A percentile compares a stretch with the other conserved stretches of the same genome.
Conservation (phyloP, 2,113 vertebrate genomes). For the Casuarius casuarius region DNA sequence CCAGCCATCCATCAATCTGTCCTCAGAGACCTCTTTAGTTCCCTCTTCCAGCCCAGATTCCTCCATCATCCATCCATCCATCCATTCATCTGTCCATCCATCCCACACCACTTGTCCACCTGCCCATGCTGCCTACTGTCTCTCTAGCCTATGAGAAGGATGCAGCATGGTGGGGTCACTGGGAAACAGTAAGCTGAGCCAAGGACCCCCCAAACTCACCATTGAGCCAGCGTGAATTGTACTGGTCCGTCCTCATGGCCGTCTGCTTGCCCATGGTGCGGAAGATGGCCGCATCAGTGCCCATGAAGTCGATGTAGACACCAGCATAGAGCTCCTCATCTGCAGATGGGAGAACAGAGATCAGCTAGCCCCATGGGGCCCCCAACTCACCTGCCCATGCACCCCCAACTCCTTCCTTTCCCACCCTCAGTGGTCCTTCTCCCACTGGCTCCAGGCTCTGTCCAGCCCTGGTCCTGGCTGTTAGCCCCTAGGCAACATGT, state of each 20-base stretch:
- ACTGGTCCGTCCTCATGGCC: conserved; percentile 98
- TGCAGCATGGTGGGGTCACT: rapidly evolving
- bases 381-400: neutral
- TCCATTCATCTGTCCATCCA: no score
- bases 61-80: neutral
- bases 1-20: neutral
- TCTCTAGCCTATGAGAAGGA: neutral
- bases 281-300: conserved; percentile 97
- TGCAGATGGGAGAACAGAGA: conserved; percentile 72
- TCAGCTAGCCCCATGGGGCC: neutral
- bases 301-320: conserved; percentile 99
- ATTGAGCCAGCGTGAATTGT: conserved; percentile 98
- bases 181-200: neutral
- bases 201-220: conserved; percentile 74
- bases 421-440: neutral
- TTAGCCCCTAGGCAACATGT: neutral
- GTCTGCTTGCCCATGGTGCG: conserved; percentile 97
- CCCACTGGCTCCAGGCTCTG: neutral
- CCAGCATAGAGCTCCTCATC: conserved; percentile 97
- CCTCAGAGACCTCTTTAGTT: neutral
- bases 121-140: neutral
- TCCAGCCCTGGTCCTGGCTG: rapidly evolving
- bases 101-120: neutral
- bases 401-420: neutral
- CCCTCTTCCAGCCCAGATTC: neutral